Percentiles rank a stretch among this genome's conserved stretches.
Evolutionary conservation across 2,797 vertebrate genomes (phyloP).

Genomic region (Okamejei kenojei): DNA sequence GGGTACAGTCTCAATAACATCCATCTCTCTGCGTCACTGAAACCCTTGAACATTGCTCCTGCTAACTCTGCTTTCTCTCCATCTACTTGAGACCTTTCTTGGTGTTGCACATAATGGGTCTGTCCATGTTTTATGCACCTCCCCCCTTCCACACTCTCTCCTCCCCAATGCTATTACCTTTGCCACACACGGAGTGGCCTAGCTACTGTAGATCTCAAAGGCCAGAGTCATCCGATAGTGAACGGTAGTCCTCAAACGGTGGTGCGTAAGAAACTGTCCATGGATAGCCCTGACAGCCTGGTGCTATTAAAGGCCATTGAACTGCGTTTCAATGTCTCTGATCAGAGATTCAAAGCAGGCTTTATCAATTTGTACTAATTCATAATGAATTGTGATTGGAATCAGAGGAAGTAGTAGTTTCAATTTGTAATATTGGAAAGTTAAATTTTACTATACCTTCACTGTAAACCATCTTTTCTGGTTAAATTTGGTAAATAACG

Average conservation of each 20-base stretch:
- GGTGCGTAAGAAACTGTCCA: no score
- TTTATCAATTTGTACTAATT: not conserved
- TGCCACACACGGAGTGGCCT: no score
- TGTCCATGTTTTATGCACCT: not conserved
- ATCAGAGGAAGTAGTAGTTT: not conserved
- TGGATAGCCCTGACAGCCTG: no score
- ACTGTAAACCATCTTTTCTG: not conserved
- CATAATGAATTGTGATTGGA: not conserved
- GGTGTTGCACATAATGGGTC: not conserved
- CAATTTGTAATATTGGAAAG: not conserved
- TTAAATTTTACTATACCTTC: not conserved
- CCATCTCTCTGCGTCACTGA: not conserved
- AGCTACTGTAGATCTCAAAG: no score
- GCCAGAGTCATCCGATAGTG: no score
- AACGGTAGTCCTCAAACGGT: no score
- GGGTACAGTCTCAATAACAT: not conserved
- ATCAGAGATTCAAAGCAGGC: no score
- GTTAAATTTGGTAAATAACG: not conserved
- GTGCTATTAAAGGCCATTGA: no score
- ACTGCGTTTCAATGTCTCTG: no score
- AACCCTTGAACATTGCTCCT: not conserved
- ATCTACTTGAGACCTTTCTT: not conserved
- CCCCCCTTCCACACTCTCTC: no score
- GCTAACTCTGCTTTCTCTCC: not conserved
- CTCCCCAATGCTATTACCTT: no score